These are phyloP conservation scores for Drosophila neotestacea DNA, from an alignment of 2,888 invertebrate genomes.

Conservation along the genomic window DNA sequence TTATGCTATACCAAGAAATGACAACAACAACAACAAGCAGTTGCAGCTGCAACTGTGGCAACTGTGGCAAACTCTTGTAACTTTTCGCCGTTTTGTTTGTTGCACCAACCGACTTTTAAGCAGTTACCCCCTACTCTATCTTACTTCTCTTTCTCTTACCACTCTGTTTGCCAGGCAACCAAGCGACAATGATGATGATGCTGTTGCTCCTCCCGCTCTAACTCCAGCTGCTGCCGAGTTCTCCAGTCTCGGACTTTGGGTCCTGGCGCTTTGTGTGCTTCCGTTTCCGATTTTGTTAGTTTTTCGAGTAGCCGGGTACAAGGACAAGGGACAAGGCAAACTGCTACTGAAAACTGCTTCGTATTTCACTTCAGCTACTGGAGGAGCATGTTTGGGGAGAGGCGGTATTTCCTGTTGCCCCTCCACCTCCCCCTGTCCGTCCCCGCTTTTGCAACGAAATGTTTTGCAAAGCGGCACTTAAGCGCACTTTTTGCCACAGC, in stretches of 20 bases:
- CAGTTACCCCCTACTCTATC: conserved; percentile 36
- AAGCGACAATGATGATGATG: conserved; percentile 73
- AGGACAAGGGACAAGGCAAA: conserved; percentile 13
- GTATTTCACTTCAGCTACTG: conserved; percentile 59
- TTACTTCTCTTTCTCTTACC: neutral
- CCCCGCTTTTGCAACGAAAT: conserved; percentile 63
- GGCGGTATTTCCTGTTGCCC: conserved; percentile 48
- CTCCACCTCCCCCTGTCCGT: neutral
- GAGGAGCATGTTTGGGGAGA: neutral
- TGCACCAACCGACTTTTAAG: conserved; percentile 60
- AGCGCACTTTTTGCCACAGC: conserved; percentile 67
- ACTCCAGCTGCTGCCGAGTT: conserved; percentile 13
- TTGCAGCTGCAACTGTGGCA: conserved; percentile 14
- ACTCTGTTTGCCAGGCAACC: conserved; percentile 61
- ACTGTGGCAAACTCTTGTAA: conserved; percentile 62
- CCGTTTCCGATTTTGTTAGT: conserved; percentile 79
- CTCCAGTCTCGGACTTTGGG: conserved; percentile 26
- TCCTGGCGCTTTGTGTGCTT: conserved; percentile 75
- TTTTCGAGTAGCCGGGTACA: conserved; percentile 35
- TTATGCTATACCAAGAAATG: conserved; percentile 48
- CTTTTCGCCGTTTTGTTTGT: conserved; percentile 66
- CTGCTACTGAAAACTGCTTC: conserved; percentile 30
- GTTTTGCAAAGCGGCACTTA: conserved; percentile 79
- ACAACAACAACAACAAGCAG: conserved; percentile 31
- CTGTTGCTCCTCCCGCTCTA: neutral